phyloP scores from a whole-genome alignment of 2,113 vertebrate species.

The Podiceps cristatus region DNA sequence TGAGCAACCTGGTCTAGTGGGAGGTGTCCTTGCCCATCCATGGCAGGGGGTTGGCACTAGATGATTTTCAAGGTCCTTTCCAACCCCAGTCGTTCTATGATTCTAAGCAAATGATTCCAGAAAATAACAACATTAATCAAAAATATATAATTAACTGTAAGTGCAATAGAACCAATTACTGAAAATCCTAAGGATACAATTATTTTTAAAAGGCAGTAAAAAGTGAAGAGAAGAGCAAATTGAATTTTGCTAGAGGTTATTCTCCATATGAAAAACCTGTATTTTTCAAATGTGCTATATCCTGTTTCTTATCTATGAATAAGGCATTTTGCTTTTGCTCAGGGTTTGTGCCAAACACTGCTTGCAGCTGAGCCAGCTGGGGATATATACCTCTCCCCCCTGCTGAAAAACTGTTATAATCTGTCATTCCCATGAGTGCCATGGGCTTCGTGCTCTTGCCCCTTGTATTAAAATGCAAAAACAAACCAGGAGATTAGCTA shows the following conservation, averaged over 20 bases:
- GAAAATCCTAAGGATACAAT: slow-evolving; percentile 37
- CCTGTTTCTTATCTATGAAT: not conserved
- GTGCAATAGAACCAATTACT: slow-evolving; percentile 36
- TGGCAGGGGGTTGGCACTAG: no score
- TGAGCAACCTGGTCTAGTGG: no score
- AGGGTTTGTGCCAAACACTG: not conserved
- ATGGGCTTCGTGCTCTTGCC: not conserved
- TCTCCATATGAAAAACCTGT: slow-evolving; percentile 15
- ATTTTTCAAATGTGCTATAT: not conserved
- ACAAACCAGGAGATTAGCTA: not conserved
- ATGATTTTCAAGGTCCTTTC: no score
- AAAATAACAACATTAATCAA: slow-evolving; percentile 48
- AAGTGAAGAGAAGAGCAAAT: slow-evolving; percentile 31
- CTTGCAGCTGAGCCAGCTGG: not conserved
- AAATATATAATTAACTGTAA: slow-evolving; percentile 50
- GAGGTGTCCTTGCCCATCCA: no score
- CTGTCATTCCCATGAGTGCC: not conserved
- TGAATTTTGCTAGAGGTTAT: slow-evolving; percentile 44
- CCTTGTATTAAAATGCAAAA: not conserved
- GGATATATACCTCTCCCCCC: not conserved
- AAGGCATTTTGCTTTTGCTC: not conserved
- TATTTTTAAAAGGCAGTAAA: slow-evolving; percentile 54
- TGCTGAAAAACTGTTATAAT: not conserved
- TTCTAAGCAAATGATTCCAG: slow-evolving; percentile 42
- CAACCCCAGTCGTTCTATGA: no score